Conservation (phyloP, 2,888 invertebrate genomes). For the Balanococcus diminutus region DNA sequence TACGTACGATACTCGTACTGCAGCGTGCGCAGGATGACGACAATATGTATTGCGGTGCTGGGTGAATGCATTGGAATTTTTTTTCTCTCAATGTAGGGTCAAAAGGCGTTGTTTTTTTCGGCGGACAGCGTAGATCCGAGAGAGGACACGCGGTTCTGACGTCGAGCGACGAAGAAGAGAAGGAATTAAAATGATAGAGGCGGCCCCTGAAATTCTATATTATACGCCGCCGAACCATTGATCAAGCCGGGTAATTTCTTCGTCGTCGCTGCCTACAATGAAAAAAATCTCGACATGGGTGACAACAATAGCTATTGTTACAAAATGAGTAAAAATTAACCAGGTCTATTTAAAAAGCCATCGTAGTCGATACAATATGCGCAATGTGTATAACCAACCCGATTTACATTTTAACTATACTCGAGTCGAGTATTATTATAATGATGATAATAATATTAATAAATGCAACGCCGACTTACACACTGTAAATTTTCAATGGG, state of each 20-base stretch:
- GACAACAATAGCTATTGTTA: slow-evolving; percentile 54
- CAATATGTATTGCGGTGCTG: slow-evolving; percentile 1
- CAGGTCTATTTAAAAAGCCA: too few species aligned
- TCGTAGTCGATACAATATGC: too few species aligned
- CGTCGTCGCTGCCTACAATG: slow-evolving; percentile 36
- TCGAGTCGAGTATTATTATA: not conserved
- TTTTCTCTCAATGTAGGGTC: not conserved
- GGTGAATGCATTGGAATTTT: slow-evolving; percentile 47
- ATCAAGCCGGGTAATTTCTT: slow-evolving; percentile 39
- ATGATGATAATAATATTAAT: not conserved
- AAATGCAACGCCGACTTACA: not conserved
- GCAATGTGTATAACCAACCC: too few species aligned
- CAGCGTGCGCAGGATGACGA: not conserved
- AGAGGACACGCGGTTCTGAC: not conserved
- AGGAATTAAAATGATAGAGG: slow-evolving; percentile 25
- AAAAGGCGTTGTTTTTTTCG: slow-evolving; percentile 44
- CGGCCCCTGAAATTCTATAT: slow-evolving; percentile 35
- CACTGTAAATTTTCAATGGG: not conserved
- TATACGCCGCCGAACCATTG: not conserved
- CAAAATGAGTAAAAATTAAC: slow-evolving; percentile 29
- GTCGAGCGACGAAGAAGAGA: not conserved
- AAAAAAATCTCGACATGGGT: slow-evolving; percentile 23
- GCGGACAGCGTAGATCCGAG: not conserved
- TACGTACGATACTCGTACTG: not conserved
- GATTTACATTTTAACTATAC: slow-evolving; percentile 10